Conservation (phyloP, 1,140 invertebrate genomes). For the Limonius californicus region DNA sequence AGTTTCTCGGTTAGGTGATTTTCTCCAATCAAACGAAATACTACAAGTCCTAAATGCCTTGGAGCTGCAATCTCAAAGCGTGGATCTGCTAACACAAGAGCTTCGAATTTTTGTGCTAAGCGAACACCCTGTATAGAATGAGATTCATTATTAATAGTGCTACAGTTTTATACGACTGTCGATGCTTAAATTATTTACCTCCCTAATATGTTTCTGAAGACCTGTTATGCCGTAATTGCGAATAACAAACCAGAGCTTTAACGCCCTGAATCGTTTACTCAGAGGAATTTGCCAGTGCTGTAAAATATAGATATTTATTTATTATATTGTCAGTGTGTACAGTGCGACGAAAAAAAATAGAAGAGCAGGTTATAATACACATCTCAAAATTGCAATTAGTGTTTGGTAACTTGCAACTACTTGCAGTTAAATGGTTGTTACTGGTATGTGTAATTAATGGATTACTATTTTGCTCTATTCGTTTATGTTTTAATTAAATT, state of each 20-base stretch:
- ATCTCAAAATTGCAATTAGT: too few species aligned
- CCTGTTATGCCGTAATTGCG: slow-evolving; percentile 85
- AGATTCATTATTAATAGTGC: too few species aligned
- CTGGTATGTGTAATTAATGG: too few species aligned
- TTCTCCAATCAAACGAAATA: slow-evolving; percentile 83
- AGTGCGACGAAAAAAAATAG: too few species aligned
- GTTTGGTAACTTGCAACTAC: too few species aligned
- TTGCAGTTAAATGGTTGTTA: too few species aligned
- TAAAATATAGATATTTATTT: too few species aligned
- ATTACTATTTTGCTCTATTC: too few species aligned
- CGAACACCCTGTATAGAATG: slow-evolving; percentile 56
- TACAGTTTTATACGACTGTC: too few species aligned
- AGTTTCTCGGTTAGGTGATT: slow-evolving; percentile 82
- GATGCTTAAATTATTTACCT: slow-evolving; percentile 56
- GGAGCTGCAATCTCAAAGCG: slow-evolving; percentile 88
- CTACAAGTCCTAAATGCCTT: slow-evolving; percentile 84
- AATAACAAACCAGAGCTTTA: slow-evolving; percentile 98
- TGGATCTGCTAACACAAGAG: slow-evolving; percentile 71
- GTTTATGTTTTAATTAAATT: too few species aligned
- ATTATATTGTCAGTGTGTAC: too few species aligned
- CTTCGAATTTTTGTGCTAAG: slow-evolving; percentile 88
- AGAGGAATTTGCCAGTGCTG: slow-evolving; percentile 98
- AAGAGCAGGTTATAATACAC: too few species aligned
- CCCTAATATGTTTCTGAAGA: slow-evolving; percentile 87
- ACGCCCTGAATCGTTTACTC: slow-evolving; percentile 90